Conservation (phyloP, 1,140 invertebrate species). For the Oryzaephilus surinamensis region DNA sequence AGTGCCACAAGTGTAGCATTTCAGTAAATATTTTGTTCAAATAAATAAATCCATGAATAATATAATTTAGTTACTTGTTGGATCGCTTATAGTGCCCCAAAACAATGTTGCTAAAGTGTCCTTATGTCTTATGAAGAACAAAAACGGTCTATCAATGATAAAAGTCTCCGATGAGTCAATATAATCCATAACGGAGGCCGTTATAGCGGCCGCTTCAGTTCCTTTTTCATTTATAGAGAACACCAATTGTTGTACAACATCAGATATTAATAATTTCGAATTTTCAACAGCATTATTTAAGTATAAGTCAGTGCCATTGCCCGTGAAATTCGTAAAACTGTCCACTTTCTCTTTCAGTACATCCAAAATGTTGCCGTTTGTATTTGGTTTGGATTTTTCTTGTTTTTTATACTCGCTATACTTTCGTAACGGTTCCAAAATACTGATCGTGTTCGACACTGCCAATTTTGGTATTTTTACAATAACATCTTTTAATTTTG, state of each 20-base stretch:
- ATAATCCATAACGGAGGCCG: conserved; percentile 42
- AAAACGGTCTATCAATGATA: conserved; percentile 54
- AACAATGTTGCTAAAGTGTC: conserved; percentile 49
- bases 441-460: conserved; percentile 17
- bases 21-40: no score
- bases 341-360: conserved; percentile 15
- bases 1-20: no score
- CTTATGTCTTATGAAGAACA: conserved; percentile 58
- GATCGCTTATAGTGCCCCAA: conserved; percentile 40
- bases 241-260: conserved; percentile 25
- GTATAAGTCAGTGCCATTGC: conserved; percentile 9
- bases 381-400: background rate
- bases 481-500: conserved; percentile 12
- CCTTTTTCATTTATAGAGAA: conserved; percentile 57
- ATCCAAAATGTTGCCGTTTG: conserved; percentile 11
- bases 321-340: conserved; percentile 15
- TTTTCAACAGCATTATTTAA: conserved; percentile 12
- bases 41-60: no score
- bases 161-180: conserved; percentile 20
- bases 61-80: no score
- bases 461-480: conserved; percentile 25
- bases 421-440: conserved; percentile 22
- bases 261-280: conserved; percentile 15
- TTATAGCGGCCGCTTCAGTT: conserved; percentile 57
- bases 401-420: conserved; percentile 17